These are phyloP conservation scores for Sardinella longiceps DNA, from an alignment of 2,797 vertebrate genomes.

Conservation along the genomic window DNA sequence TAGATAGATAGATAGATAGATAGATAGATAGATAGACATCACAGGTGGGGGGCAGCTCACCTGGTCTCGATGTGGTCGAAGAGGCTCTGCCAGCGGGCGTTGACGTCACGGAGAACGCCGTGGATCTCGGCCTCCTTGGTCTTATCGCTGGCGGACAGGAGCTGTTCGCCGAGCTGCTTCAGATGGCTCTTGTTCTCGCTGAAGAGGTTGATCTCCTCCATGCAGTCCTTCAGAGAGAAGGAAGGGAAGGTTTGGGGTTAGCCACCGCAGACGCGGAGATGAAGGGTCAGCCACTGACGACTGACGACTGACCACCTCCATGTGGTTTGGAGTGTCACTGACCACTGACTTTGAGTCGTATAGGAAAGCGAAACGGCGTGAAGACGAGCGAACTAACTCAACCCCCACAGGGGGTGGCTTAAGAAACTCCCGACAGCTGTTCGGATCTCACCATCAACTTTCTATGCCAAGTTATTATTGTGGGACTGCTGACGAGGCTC, in stretches of 20 bases:
- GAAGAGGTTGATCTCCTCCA: slow-evolving; percentile 94
- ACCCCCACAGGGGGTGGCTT: background rate
- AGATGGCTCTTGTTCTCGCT: slow-evolving; percentile 90
- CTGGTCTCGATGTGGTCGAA: slow-evolving; percentile 88
- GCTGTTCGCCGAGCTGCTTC: slow-evolving; percentile 88
- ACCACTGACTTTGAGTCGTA: background rate
- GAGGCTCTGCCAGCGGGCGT: slow-evolving; percentile 90
- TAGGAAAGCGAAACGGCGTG: background rate
- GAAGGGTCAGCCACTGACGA: background rate
- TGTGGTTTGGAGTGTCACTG: background rate
- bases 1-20: background rate
- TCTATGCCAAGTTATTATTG: background rate
- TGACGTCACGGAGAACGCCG: slow-evolving; percentile 85
- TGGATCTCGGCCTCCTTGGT: slow-evolving; percentile 81
- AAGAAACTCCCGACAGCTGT: background rate
- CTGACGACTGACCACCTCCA: background rate
- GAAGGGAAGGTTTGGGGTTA: background rate
- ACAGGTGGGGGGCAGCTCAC: slow-evolving; percentile 71
- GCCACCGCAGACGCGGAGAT: background rate
- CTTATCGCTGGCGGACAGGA: slow-evolving; percentile 84
- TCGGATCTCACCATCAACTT: background rate
- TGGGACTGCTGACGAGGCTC: background rate
- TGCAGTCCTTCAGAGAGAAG: slow-evolving; percentile 82
- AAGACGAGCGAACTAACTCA: background rate
- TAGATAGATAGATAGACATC: background rate